These are phyloP conservation scores for Drosophila lacertosa DNA, from an alignment of 1,140 invertebrate species.

Conservation along the genomic window DNA sequence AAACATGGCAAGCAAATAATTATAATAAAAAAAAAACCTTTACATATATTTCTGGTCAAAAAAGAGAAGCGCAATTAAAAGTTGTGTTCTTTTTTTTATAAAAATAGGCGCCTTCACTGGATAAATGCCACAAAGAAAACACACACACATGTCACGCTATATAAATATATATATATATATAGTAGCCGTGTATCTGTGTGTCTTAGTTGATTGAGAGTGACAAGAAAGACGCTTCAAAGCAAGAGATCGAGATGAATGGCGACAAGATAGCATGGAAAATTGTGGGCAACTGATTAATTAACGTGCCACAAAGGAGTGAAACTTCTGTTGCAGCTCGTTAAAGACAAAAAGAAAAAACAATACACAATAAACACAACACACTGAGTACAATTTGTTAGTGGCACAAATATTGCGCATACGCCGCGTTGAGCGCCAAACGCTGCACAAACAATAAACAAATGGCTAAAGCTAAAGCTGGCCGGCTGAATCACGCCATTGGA, in stretches of 20 bases:
- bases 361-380: not conserved
- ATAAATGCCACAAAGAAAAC: constrained; percentile 18
- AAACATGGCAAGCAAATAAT: constrained; percentile 5
- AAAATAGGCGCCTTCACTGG: constrained; percentile 30
- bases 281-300: constrained; percentile 51
- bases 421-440: not conserved
- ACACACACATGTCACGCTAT: not conserved
- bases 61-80: constrained; percentile 15
- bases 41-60: not conserved
- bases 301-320: constrained; percentile 38
- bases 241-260: constrained; percentile 67
- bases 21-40: not conserved
- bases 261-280: constrained; percentile 26
- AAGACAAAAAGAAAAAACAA: constrained; percentile 3
- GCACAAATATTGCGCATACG: constrained; percentile 47
- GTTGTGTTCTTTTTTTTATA: constrained; percentile 4
- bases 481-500: not conserved
- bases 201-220: too few relatives aligned
- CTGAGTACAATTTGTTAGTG: constrained; percentile 10
- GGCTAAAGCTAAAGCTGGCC: constrained; percentile 5
- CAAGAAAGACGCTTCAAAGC: constrained; percentile 27
- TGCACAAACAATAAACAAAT: constrained; percentile 34
- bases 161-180: not conserved
- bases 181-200: not conserved
- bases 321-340: constrained; percentile 28